These are phyloP conservation scores for Pseudoatta argentina DNA, from an alignment of 1,140 invertebrate genomes.

Conservation along the genomic window DNA sequence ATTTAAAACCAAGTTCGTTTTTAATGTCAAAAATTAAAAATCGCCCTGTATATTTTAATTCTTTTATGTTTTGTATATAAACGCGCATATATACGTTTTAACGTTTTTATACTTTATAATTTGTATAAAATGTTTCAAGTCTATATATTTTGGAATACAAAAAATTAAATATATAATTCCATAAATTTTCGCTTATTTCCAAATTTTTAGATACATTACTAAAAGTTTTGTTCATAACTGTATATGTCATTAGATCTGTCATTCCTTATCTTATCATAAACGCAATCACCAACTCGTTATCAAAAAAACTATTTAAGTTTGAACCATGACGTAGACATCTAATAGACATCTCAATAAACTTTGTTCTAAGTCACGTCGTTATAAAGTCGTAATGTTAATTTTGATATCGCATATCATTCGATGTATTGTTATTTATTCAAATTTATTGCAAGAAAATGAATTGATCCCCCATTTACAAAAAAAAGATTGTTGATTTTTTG, in stretches of 20 bases:
- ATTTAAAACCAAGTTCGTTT: background rate
- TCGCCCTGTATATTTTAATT: background rate
- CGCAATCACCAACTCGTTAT: constrained; percentile 66
- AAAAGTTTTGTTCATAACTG: constrained; percentile 37
- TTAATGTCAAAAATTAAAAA: background rate
- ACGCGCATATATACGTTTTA: background rate
- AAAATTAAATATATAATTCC: background rate
- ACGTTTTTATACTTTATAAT: background rate
- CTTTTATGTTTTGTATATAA: background rate
- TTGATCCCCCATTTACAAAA: background rate
- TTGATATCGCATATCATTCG: constrained; percentile 20
- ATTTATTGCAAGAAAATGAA: background rate
- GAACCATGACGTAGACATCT: constrained; percentile 41
- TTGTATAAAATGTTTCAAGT: background rate
- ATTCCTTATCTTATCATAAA: constrained; percentile 75
- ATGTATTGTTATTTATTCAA: background rate
- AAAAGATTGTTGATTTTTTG: constrained; percentile 14
- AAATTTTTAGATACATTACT: background rate
- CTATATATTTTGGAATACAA: background rate
- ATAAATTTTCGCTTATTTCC: background rate
- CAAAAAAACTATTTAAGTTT: constrained; percentile 47
- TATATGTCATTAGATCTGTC: constrained; percentile 4
- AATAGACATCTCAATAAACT: constrained; percentile 29
- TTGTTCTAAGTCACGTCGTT: constrained; percentile 23
- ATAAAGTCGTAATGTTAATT: background rate